Percentiles rank a stretch among this genome's conserved stretches.
Conservation (phyloP, 2,888 invertebrate species). For the Nephrotoma appendiculata region DNA sequence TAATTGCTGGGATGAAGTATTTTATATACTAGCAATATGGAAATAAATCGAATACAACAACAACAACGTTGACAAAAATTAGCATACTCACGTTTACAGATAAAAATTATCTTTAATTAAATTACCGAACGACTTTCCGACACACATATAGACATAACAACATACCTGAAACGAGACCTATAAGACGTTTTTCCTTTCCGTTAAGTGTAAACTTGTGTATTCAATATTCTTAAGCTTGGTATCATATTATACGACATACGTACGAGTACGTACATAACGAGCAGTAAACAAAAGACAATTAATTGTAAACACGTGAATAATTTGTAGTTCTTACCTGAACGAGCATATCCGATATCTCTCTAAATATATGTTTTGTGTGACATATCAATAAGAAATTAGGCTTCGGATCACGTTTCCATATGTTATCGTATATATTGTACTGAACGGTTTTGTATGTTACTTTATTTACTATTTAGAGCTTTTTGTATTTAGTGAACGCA, state of each 20-base stretch:
- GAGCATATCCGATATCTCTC: background rate
- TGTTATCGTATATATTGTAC: background rate
- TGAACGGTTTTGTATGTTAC: background rate
- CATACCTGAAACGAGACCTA: too few species aligned
- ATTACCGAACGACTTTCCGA: background rate
- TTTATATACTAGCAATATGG: background rate
- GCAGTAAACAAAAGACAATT: background rate
- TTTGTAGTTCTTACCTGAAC: background rate
- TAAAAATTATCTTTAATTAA: background rate
- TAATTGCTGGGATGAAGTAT: background rate
- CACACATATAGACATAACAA: background rate
- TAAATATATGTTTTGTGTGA: background rate
- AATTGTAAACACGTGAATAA: background rate
- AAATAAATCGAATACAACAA: background rate
- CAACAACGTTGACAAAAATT: background rate
- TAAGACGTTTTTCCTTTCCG: too few species aligned
- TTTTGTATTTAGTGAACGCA: too few species aligned
- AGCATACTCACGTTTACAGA: background rate
- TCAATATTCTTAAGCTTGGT: background rate
- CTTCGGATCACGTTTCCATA: background rate
- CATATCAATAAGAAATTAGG: background rate
- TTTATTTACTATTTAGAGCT: too few species aligned
- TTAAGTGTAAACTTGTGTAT: too few species aligned
- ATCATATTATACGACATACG: background rate
- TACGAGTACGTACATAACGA: background rate